Percentiles rank a stretch among this genome's conserved stretches.
These are phyloP conservation scores for Dolichoris vasculosae DNA, from an alignment of 1,140 invertebrate species.

Conservation along the genomic window DNA sequence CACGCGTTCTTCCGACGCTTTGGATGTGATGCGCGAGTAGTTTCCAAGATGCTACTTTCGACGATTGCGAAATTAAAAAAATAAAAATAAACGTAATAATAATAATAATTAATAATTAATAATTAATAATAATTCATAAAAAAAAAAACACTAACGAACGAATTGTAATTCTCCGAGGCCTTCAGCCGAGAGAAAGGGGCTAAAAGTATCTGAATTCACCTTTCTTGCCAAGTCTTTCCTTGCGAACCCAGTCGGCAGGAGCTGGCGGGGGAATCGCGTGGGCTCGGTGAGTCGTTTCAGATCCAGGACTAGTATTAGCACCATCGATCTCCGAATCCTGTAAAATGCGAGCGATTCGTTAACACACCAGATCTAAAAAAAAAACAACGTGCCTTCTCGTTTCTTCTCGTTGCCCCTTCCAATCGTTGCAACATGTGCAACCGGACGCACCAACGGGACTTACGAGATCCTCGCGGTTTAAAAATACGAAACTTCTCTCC, in stretches of 20 bases:
- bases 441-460: too few species aligned
- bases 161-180: neutral
- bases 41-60: constrained; percentile 44
- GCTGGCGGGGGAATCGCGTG: constrained; percentile 75
- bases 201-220: constrained; percentile 97
- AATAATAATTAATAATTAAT: too few species aligned
- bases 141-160: constrained; percentile 26
- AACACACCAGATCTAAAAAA: too few species aligned
- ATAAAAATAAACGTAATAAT: constrained; percentile 8
- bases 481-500: too few species aligned
- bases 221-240: constrained; percentile 93
- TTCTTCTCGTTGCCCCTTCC: too few species aligned
- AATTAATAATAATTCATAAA: too few species aligned
- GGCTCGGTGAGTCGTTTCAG: constrained; percentile 71
- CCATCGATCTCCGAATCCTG: constrained; percentile 74
- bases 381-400: too few species aligned
- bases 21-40: constrained; percentile 8
- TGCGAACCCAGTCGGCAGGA: constrained; percentile 87
- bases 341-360: neutral
- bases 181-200: constrained; percentile 7
- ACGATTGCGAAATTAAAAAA: constrained; percentile 8
- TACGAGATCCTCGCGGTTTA: too few species aligned
- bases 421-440: too few species aligned
- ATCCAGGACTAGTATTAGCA: constrained; percentile 72
- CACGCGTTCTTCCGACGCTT: neutral